These are phyloP conservation scores for Megastigmus dorsalis DNA, from an alignment of 2,888 invertebrate genomes.

Conservation along the genomic window DNA sequence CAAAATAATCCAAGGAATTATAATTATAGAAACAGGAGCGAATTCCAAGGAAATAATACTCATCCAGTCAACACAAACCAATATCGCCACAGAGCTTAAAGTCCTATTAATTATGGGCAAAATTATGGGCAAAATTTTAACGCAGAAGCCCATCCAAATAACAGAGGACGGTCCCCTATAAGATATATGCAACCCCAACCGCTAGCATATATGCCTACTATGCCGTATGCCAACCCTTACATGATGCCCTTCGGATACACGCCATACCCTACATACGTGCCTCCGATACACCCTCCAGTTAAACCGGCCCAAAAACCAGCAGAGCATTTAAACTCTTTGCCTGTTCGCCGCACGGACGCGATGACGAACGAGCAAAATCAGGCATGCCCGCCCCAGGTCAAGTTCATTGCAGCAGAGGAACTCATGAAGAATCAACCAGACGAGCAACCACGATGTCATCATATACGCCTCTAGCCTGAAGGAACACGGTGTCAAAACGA, in stretches of 20 bases:
- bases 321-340: conserved; percentile 40
- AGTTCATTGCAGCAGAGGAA: conserved; percentile 25
- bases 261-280: neutral
- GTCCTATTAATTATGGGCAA: too few relatives aligned
- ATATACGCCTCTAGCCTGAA: too few relatives aligned
- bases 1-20: too few relatives aligned
- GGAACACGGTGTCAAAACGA: too few relatives aligned
- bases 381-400: conserved; percentile 42
- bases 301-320: neutral
- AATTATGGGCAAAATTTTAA: too few relatives aligned
- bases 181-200: neutral
- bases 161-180: too few relatives aligned
- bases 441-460: too few relatives aligned
- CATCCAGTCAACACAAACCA: too few relatives aligned
- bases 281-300: neutral
- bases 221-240: neutral
- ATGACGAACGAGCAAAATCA: conserved; percentile 8
- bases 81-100: too few relatives aligned
- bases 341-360: conserved; percentile 33
- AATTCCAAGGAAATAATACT: too few relatives aligned
- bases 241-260: neutral
- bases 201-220: neutral
- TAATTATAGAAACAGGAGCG: too few relatives aligned
- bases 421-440: neutral
- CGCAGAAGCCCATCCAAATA: too few relatives aligned